Evolutionary conservation across 1,140 invertebrate species (phyloP), one percentile per base, ranked within the genome.

Genomic region (Drosophila santomea): DNA sequence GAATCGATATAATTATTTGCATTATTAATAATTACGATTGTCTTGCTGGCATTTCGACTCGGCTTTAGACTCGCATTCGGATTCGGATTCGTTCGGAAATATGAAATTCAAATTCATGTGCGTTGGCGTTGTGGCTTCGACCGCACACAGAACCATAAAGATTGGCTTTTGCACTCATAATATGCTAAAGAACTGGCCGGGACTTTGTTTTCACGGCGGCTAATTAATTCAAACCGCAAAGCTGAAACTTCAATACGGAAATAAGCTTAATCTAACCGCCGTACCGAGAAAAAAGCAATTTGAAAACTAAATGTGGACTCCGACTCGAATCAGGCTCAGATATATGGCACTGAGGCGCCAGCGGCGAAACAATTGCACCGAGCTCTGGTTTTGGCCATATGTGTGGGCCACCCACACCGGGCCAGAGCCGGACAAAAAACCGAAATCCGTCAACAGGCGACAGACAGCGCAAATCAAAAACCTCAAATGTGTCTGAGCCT

Each of bases 1-100:
- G 78, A 88, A 88, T 89, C 83, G 80, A 88, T 88, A 88, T 88
- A 88, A 88, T 88, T 88, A 88, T 88, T 88, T 88, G 83, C 83
- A 88, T 89, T 88, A 88, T 84, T 88, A 89, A 88, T 88, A 88
- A 88, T 88, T 89, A 88, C 80, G 76, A 89, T 89, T 88, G 84
- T 89, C 72, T 74, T 47, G 80, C 48, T 84, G 48, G 35, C 60
- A 56, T 69, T 76, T 69, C 45, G 61, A 59, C 59, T 79, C 25
- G 38, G 50, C 59, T 11, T 68, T 14, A 39, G 52, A 47, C 51
- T 73, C 47, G 43, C 28, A 47, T 59, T 66, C 38, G 14, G n/a
- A 15, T 7, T 43, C 55, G 55, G 50, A 54, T 28, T 64, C 47
- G 54, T 32, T 47, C 20, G 7, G 52, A 56, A 44, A 58, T 72